Base-by-base conservation (phyloP, 2,888 invertebrate genomes). In the Biston stratarius region DNA sequence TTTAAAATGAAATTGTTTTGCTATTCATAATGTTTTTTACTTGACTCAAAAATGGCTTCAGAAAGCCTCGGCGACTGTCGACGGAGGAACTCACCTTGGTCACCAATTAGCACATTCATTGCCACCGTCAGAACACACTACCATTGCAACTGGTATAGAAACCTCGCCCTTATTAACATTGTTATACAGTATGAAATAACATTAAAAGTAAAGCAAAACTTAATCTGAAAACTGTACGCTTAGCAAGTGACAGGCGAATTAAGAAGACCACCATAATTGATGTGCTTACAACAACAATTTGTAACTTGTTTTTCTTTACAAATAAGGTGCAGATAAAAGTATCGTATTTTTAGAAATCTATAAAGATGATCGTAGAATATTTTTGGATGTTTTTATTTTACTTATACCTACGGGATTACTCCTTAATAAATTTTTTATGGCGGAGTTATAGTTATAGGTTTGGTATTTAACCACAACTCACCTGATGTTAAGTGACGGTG, bases 91-190 rank as follows among this genome's bases (percentile, higher is more conserved):
- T 38, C 44, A 64, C 69, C 70, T 72, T 71, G 67, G 49, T 45
- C 24, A 8, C 47, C 69, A 71, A 72, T 74, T 74, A 74, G 58
- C 74, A 72, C 72, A 52, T 62, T 44, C 40, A 53, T 53, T 63
- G 15, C 65, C 38, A 58, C 6, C 12, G 1, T 2, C 34, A 51
- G n/a, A 36, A 57, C 69, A 67, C 48, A 51, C 48, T 55, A 52
- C 45, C 65, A 57, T 15, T 48, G 40, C 48, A 59, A 53, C 15
- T 2, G 2, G 34, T 56, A 63, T 34, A 40, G 52, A n/a, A 70
- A 49, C 60, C 61, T 66, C 40, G 11, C 52, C 51, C 61, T 64
- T 70, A 70, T 15, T 0, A 0, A 6, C 0, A 33, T 24, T 11
- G 0, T 0, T n/a, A 11, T 24, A 67, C 55, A 57, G 24, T 40